These are phyloP conservation scores for Dryadula phaetusa DNA, from an alignment of 2,888 invertebrate species.

Conservation along the genomic window DNA sequence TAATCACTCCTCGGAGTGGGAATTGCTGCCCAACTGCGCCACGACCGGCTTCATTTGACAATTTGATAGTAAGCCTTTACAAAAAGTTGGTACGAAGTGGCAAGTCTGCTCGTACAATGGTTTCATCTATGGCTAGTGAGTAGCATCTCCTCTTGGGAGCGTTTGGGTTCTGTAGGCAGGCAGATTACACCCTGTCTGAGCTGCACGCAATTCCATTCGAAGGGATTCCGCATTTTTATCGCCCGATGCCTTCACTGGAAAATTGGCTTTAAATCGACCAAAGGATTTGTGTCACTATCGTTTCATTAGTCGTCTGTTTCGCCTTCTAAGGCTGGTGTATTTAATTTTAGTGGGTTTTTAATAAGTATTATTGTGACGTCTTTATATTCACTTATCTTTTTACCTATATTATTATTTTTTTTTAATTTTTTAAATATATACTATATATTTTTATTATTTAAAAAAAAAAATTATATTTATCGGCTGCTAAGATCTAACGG, in stretches of 20 bases:
- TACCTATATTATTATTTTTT: too few relatives aligned
- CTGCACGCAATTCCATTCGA: conserved; percentile 80
- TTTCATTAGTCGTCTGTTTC: conserved; percentile 38
- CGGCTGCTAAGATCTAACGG: too few relatives aligned
- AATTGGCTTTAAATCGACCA: conserved; percentile 61
- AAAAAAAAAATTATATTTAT: too few relatives aligned
- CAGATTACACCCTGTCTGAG: conserved; percentile 83
- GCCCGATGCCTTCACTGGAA: conserved; percentile 64
- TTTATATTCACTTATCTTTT: too few relatives aligned
- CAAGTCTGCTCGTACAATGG: conserved; percentile 24
- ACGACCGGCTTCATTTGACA: too few relatives aligned
- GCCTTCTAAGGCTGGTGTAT: not conserved
- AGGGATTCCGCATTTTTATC: conserved; percentile 81
- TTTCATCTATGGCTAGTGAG: conserved; percentile 62
- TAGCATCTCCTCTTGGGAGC: conserved; percentile 74
- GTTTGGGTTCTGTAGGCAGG: conserved; percentile 77
- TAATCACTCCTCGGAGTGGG: too few relatives aligned
- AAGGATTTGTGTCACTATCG: conserved; percentile 50
- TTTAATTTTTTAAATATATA: too few relatives aligned
- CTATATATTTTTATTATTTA: too few relatives aligned
- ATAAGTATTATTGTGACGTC: not conserved
- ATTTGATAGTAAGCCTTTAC: too few relatives aligned
- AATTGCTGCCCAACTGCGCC: too few relatives aligned
- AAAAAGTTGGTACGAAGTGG: conserved; percentile 15
- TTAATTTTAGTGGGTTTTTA: not conserved